These are phyloP conservation scores for Aurelia sp. DNA, from an alignment of 30 jellyfish, hydroid and myxozoan species.

Conservation along the genomic window DNA sequence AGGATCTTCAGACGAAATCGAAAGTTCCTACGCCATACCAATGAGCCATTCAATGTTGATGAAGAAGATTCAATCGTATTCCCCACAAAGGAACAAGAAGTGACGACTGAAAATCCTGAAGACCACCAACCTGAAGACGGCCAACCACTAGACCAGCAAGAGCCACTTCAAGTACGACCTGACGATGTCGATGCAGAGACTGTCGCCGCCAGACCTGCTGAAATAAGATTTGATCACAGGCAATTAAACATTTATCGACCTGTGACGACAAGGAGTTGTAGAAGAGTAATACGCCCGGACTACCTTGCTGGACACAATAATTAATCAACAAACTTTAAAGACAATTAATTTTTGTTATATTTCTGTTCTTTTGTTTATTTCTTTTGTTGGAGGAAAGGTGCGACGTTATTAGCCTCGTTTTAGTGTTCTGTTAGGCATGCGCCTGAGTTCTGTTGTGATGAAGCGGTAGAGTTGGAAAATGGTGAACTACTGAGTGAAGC, in stretches of 20 bases:
- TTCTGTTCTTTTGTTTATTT: not conserved
- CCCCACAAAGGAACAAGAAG: slow-evolving; percentile 6
- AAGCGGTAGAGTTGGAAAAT: too few species aligned
- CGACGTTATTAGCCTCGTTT: not conserved
- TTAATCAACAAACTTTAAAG: too few species aligned
- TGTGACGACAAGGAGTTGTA: too few species aligned
- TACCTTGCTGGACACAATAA: too few species aligned
- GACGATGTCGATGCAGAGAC: not conserved
- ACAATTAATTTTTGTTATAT: not conserved
- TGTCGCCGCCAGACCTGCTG: too few species aligned
- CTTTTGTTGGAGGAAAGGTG: slow-evolving; percentile 9
- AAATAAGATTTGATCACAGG: too few species aligned
- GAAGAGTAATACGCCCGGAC: too few species aligned
- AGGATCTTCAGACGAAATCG: too few species aligned
- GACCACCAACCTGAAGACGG: not conserved
- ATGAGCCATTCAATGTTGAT: slow-evolving; percentile 8
- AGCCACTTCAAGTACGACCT: not conserved
- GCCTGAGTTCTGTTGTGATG: too few species aligned
- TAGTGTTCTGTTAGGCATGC: too few species aligned
- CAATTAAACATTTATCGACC: too few species aligned
- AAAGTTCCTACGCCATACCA: slow-evolving; percentile 5
- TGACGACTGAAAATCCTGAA: not conserved
- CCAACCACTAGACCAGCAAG: not conserved
- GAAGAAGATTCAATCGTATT: slow-evolving; percentile 12
- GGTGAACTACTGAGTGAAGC: too few species aligned